Evolutionary conservation across 2,888 invertebrate species (phyloP).

Genomic region (Amblyjoppa fuscipennis): DNA sequence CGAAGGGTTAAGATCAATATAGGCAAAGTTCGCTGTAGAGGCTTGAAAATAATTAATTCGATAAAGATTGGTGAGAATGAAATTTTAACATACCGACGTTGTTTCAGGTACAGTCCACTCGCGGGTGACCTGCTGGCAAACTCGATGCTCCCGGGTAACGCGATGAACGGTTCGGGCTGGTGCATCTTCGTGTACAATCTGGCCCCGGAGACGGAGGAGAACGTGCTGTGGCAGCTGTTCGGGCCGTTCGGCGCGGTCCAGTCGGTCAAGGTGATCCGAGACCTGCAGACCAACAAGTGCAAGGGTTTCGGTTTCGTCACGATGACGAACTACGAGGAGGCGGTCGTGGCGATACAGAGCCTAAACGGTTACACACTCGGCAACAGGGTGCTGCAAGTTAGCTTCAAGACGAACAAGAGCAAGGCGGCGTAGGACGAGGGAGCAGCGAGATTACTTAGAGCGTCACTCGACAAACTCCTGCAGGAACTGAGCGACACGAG

Average conservation of each 20-base stretch:
- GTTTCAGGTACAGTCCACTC: constrained; percentile 93
- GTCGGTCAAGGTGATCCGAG: constrained; percentile 96
- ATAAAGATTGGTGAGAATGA: neutral
- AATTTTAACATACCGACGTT: constrained; percentile 46
- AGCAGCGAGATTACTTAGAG: constrained; percentile 65
- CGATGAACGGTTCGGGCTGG: constrained; percentile 91
- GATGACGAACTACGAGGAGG: constrained; percentile 98
- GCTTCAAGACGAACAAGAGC: constrained; percentile 95
- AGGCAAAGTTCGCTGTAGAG: neutral
- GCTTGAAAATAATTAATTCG: neutral
- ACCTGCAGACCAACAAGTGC: constrained; percentile 96
- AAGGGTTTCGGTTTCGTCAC: constrained; percentile 98
- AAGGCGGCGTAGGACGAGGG: constrained; percentile 89
- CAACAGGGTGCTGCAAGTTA: constrained; percentile 96
- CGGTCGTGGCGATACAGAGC: constrained; percentile 95
- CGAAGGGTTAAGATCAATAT: too few relatives aligned
- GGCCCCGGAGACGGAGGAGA: constrained; percentile 98
- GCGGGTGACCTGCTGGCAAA: constrained; percentile 92
- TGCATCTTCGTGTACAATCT: constrained; percentile 98
- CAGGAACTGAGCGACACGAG: constrained; percentile 67
- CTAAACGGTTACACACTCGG: constrained; percentile 96
- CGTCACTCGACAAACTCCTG: constrained; percentile 57
- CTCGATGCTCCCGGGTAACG: constrained; percentile 91
- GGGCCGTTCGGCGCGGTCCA: constrained; percentile 98
- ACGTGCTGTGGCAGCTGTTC: constrained; percentile 97